phyloP scores from a whole-genome alignment of 2,888 invertebrate species.

The Poecilobothrus nobilitatus region DNA sequence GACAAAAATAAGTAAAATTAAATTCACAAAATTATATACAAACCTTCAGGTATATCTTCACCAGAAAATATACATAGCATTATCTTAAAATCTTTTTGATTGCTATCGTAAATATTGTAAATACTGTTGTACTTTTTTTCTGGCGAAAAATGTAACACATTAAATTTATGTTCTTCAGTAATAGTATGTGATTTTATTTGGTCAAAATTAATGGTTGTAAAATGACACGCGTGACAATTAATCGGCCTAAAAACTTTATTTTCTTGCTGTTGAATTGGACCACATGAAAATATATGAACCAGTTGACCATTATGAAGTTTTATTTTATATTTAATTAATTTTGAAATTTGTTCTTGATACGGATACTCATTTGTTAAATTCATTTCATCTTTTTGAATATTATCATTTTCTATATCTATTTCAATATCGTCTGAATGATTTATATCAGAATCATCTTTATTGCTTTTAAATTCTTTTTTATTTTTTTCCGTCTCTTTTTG shows the following conservation, averaged over 20 bases:
- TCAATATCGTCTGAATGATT: too few species aligned
- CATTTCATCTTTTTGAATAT: too few species aligned
- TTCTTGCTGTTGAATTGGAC: neutral
- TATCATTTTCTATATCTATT: too few species aligned
- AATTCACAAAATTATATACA: neutral
- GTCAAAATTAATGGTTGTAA: neutral
- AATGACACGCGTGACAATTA: neutral
- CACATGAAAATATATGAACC: neutral
- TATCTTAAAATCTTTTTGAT: neutral
- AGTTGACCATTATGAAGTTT: neutral
- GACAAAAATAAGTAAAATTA: neutral
- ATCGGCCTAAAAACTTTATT: neutral
- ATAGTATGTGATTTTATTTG: neutral
- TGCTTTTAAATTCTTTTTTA: neutral
- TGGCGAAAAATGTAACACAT: neutral
- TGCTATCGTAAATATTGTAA: neutral
- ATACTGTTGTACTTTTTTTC: neutral
- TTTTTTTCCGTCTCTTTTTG: neutral
- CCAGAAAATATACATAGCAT: neutral
- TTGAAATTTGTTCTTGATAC: neutral
- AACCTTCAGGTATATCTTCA: neutral
- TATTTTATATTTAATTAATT: neutral
- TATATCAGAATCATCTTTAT: too few species aligned
- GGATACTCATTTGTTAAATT: neutral
- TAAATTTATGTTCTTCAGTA: neutral